Base-by-base conservation (phyloP, 2,888 invertebrate genomes). In the Iselma pallidipennis region DNA sequence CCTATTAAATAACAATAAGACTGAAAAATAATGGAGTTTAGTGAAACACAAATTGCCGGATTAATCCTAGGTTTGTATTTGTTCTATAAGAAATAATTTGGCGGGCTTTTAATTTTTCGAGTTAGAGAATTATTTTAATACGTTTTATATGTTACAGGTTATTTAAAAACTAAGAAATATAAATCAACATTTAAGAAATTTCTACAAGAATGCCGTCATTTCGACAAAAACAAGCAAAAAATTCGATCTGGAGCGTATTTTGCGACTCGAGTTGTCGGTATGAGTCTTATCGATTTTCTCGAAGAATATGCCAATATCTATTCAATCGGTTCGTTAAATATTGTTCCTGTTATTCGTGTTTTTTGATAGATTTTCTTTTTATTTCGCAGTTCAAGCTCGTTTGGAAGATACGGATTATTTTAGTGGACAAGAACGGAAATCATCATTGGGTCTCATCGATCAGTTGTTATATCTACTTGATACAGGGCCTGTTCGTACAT, bases 391-490 rank as follows among this genome's bases (percentile, higher is more conserved):
- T 53, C 79, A 80, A 74, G 78, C 76, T 49, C 70, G 69, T 50
- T 65, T 82, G 52, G 80, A 81, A 67, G 73, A 72, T 33, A 77
- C 79, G 2, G 67, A 74, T 61, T 81, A 76, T 68, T 80, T 71
- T 56, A 70, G 71, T 4, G 69, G 72, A 53, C 72, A 72, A 49
- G 25, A 55, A 28, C 61, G 69, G 23, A 72, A 71, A 53, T 65
- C 65, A 29, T 66, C 72, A 48, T 58, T 80, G 45, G 63, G 68
- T 14, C 16, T 37, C 16, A 16, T 37, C 6, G 68, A 77, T 10
- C 78, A 81, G 61, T 62, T 81, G 9, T 50, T 73, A 5, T 79
- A 79, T 72, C 73, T 80, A 57, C 66, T 78, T 45, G 76, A 76
- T 56, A 70, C 59, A 23, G 49, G 49, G 4, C 68, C 68, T 16